A percentile compares a stretch with the other conserved stretches of the same genome.
phyloP scores from a whole-genome alignment of 1,140 invertebrate genomes.

The Zaprionus nigranus region DNA sequence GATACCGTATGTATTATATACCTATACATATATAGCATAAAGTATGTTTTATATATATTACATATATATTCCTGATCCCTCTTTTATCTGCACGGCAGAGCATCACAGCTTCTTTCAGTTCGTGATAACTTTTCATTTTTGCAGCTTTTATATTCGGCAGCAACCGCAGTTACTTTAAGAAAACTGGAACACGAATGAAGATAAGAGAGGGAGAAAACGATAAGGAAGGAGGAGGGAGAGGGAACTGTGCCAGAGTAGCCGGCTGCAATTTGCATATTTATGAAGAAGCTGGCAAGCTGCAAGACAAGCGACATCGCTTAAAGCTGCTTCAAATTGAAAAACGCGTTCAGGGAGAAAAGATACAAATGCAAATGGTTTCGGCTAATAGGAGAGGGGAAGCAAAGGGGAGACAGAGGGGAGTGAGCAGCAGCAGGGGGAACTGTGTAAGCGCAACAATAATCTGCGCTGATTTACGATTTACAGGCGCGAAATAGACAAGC shows the following conservation, averaged over 20 bases:
- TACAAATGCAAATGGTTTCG: conserved; percentile 75
- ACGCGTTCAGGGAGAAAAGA: conserved; percentile 63
- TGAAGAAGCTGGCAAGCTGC: conserved; percentile 63
- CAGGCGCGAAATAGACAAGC: conserved; percentile 78
- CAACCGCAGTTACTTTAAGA: conserved; percentile 29
- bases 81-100: not conserved
- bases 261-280: conserved; percentile 80
- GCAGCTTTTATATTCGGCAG: conserved; percentile 27
- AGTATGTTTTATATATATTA: not conserved
- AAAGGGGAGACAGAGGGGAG: not conserved
- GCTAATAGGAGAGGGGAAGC: not conserved
- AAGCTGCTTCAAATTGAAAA: conserved; percentile 80
- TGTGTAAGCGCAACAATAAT: conserved; percentile 68
- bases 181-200: not conserved
- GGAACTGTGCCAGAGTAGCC: not conserved
- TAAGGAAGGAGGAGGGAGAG: too few relatives aligned
- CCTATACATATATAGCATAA: too few relatives aligned
- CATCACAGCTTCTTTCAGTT: conserved; percentile 20
- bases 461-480: conserved; percentile 80
- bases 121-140: not conserved
- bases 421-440: not conserved
- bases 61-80: not conserved
- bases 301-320: conserved; percentile 62
- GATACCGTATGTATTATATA: not conserved
- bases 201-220: not conserved